Evolutionary conservation across 2,888 invertebrate species (phyloP), one percentile per base, ranked within the genome.

Genomic region (Diaperis boleti): DNA sequence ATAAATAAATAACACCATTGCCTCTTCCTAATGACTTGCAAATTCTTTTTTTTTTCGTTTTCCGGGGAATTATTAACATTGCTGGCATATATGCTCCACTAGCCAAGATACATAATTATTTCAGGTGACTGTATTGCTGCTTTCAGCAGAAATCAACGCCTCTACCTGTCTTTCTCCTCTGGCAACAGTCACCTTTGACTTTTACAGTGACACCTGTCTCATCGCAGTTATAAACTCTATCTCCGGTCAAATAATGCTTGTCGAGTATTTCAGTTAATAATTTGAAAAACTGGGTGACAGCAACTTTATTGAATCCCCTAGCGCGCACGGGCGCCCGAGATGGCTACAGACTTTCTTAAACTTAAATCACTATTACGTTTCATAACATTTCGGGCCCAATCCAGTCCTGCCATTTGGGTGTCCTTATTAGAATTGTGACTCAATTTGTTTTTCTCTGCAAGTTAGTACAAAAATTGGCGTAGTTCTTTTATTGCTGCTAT

Each of bases 271-370:
- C 17, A 41, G 22, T 31, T 14, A 60, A 39, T 18, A 64, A 14
- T 5, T 20, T 11, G 26, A 66, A 64, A 64, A 57, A 29, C 11
- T 52, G 39, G 17, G 35, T 11, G 11, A 62, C 62, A 7, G 59
- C 63, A 20, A 55, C 31, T 47, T 35, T 56, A 42, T 68, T 67
- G 73, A 80, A 79, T 77, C 78, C 79, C 78, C 75, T 77, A 74
- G 78, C 79, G n/a, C n/a, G n/a, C n/a, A 78, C 77, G 79, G 75
- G 75, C 75, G 74, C 73, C 71, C 73, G 74, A 72, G 10, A 65
- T 63, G 8, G 59, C 60, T 57, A 63, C 63, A 7, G 67, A 60
- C n/a, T 18, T 56, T 26, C 65, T 22, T 18, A 59, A 22, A 11
- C 56, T 60, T 29, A 64, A 29, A 35, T 60, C 10, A 6, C 39